Conservation (phyloP, 2,888 invertebrate species). For the Eupithecia abbreviata region DNA sequence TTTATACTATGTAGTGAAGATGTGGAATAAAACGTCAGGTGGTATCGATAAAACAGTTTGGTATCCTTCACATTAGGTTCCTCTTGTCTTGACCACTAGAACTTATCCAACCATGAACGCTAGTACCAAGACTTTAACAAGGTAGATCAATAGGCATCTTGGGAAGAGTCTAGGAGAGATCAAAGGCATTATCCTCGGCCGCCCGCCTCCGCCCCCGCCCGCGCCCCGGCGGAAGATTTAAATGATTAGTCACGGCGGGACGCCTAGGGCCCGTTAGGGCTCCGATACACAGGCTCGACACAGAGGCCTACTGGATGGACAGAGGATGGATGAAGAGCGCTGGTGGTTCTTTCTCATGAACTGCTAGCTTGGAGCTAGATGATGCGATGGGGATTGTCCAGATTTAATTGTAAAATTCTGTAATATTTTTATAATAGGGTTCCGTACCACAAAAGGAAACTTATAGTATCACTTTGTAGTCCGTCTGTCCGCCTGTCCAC, state of each 20-base stretch:
- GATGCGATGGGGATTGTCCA: too few species aligned
- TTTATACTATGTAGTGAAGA: too few species aligned
- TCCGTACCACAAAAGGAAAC: too few species aligned
- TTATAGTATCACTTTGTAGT: too few species aligned
- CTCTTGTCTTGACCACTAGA: neutral
- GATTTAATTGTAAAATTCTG: too few species aligned
- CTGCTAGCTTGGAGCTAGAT: neutral
- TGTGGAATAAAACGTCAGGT: too few species aligned
- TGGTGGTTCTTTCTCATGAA: neutral
- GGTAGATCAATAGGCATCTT: slow-evolving; percentile 5
- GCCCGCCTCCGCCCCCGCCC: neutral
- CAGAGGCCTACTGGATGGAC: neutral
- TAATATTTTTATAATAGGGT: too few species aligned
- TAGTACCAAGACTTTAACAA: neutral
- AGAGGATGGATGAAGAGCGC: neutral
- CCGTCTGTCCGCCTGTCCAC: too few species aligned
- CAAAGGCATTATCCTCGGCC: slow-evolving; percentile 35
- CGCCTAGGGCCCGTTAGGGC: slow-evolving; percentile 21
- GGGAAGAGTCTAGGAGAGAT: slow-evolving; percentile 27
- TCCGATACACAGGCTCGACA: neutral
- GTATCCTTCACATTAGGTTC: neutral
- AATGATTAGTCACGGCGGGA: slow-evolving; percentile 50
- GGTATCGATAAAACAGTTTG: too few species aligned
- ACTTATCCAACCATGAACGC: neutral
- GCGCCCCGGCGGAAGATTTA: slow-evolving; percentile 38